Evolutionary conservation across 2,113 vertebrate genomes (phyloP), one percentile per base, ranked within the genome.

Genomic region (Raphicerus campestris): DNA sequence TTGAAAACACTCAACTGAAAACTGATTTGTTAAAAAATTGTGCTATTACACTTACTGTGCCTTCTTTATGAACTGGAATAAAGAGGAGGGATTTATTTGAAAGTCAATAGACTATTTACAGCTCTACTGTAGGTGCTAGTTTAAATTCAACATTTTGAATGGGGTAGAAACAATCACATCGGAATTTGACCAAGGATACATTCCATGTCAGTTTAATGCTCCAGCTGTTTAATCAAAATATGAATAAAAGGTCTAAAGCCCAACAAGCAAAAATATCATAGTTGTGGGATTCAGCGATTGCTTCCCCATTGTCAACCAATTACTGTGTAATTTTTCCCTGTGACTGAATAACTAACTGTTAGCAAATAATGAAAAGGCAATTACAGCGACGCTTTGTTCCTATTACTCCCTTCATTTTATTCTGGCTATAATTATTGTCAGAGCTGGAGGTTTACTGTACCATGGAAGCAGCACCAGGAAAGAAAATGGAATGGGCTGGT

Each of bases 331-430:
- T 99, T 99, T 99, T 98, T 99, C 99, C 99, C 99, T 99, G 99
- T 99, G 99, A 99, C 99, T 99, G 99, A 99, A 99, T 99, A 99
- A 99, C 99, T 99, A 99, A 99, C 99, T 99, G 99, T 99, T 99
- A 99, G 99, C 99, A 99, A 99, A 99, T 99, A 99, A 99, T 99
- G 99, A 99, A 99, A 99, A 99, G 99, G 99, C 99, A 99, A 99
- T 99, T 99, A 99, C 99, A 99, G 99, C 98, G 98, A 99, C 98
- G 99, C 99, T 99, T 99, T 99, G 99, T 99, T 99, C 99, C 99
- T 99, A 99, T 99, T 99, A 99, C 99, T 99, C 99, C 99, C 99
- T 99, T 99, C 99, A 98, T 99, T 99, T 99, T 99, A 99, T 99
- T 99, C 99, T 97, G 97, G 99, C 99, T 99, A 98, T 99, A 99